Conservation (phyloP, 2,888 invertebrate species). For the Conchocele bisecta region DNA sequence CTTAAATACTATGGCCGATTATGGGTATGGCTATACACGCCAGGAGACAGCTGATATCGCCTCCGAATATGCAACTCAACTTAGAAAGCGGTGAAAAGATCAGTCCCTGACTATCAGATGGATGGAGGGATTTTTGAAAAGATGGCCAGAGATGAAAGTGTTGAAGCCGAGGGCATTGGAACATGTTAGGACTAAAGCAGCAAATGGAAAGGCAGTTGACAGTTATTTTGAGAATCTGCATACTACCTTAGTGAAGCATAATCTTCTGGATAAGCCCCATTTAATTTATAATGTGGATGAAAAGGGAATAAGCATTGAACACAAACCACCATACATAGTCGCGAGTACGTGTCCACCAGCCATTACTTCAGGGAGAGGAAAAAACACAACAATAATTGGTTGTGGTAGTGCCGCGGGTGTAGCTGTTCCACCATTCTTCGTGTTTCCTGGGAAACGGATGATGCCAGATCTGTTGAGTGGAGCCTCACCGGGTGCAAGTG, state of each 20-base stretch:
- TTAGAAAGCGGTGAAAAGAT: too few relatives aligned
- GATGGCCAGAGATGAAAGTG: neutral
- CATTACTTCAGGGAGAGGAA: constrained; percentile 16
- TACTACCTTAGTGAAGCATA: neutral
- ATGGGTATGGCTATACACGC: too few relatives aligned
- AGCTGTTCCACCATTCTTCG: constrained; percentile 40
- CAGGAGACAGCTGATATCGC: too few relatives aligned
- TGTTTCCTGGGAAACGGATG: constrained; percentile 48
- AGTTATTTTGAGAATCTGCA: constrained; percentile 18
- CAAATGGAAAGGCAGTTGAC: constrained; percentile 1
- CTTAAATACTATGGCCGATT: too few relatives aligned
- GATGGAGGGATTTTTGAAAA: neutral
- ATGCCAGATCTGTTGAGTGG: constrained; percentile 14
- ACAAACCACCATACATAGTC: constrained; percentile 32
- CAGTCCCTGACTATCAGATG: too few relatives aligned
- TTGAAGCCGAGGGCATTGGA: neutral
- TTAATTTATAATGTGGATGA: constrained; percentile 44
- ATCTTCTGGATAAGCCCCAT: constrained; percentile 28
- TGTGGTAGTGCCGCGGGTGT: constrained; percentile 37
- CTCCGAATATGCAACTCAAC: too few relatives aligned
- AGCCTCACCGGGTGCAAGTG: constrained; percentile 25
- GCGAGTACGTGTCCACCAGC: constrained; percentile 1
- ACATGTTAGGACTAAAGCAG: neutral
- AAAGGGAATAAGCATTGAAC: constrained; percentile 32
- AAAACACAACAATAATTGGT: constrained; percentile 24